These are phyloP conservation scores for Acanthisitta chloris DNA, from an alignment of 2,113 vertebrate species.

Conservation along the genomic window DNA sequence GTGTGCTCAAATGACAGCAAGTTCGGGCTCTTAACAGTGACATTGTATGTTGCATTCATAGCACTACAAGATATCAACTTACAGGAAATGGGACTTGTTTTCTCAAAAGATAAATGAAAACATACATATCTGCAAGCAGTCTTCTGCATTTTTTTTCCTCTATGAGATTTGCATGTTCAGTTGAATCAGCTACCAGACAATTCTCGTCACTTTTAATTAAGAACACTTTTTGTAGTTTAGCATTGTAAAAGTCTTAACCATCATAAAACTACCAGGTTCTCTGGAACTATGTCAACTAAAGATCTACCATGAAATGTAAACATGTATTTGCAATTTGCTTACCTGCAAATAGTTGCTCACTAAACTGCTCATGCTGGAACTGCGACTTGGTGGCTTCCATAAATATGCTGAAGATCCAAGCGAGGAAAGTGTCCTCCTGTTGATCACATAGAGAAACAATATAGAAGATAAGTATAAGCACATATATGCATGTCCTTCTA, in stretches of 20 bases:
- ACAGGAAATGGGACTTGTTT: not conserved
- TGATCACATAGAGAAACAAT: not conserved
- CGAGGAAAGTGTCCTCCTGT: conserved; percentile 83
- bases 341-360: conserved; percentile 90
- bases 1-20: not conserved
- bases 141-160: not conserved
- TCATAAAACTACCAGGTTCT: not conserved
- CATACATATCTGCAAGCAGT: not conserved
- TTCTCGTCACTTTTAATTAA: not conserved
- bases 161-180: not conserved
- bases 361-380: conserved; percentile 93
- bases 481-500: not conserved
- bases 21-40: not conserved
- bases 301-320: not conserved
- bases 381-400: conserved; percentile 91
- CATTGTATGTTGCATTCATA: not conserved
- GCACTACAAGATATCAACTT: not conserved
- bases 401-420: conserved; percentile 74
- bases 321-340: not conserved
- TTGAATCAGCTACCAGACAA: not conserved
- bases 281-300: not conserved
- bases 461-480: not conserved
- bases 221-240: not conserved
- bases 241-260: not conserved
- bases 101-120: not conserved